Conservation (phyloP, 2,888 invertebrate species). For the Sarcophaga carnaria region DNA sequence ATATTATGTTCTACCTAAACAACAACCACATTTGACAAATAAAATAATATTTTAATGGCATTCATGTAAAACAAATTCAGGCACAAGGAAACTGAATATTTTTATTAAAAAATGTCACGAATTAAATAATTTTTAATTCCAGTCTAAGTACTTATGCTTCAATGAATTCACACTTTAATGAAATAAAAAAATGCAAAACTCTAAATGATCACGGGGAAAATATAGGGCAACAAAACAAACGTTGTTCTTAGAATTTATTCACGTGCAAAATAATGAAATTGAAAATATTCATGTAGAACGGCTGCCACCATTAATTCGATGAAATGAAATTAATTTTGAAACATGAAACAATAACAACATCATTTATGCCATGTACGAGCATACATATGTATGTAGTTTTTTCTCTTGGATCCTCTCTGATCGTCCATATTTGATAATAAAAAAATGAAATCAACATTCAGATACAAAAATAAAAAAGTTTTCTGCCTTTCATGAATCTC, state of each 20-base stretch:
- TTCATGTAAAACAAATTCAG: too few species aligned
- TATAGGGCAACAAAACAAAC: background rate
- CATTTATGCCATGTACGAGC: background rate
- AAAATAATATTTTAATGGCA: too few species aligned
- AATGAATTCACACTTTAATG: constrained; percentile 48
- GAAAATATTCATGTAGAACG: constrained; percentile 6
- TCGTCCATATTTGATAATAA: constrained; percentile 59
- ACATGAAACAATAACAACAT: background rate
- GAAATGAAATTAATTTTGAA: constrained; percentile 22
- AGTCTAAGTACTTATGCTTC: constrained; percentile 41
- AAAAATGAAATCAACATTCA: constrained; percentile 3
- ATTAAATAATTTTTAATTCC: constrained; percentile 35
- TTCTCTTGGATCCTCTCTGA: background rate
- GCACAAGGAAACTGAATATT: too few species aligned
- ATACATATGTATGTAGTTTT: background rate
- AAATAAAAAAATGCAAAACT: background rate
- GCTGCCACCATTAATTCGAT: background rate
- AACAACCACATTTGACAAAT: too few species aligned
- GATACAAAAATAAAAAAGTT: too few species aligned
- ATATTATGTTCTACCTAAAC: too few species aligned
- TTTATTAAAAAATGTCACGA: background rate
- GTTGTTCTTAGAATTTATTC: constrained; percentile 8
- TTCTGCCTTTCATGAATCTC: background rate
- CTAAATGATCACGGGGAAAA: background rate
- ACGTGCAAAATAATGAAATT: constrained; percentile 18